Evolutionary conservation across 2,797 vertebrate species (phyloP).

Genomic region (Periparus ater): DNA sequence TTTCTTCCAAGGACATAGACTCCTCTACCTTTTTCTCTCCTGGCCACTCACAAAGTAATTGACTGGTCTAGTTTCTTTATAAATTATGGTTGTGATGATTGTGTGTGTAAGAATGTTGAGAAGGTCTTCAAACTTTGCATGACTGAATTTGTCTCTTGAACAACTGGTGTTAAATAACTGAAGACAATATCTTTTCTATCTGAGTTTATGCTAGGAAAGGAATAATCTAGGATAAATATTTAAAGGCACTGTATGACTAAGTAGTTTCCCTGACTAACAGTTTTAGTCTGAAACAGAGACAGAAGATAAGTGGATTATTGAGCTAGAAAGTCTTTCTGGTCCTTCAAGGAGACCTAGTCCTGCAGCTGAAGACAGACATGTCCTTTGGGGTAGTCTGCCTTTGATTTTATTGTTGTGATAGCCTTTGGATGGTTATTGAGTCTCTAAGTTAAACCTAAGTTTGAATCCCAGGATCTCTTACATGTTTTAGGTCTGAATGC

Average conservation of each 20-base stretch:
- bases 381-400: not conserved
- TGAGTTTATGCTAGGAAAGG: not conserved
- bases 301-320: conserved; percentile 43
- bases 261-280: not conserved
- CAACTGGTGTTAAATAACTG: not conserved
- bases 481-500: not conserved
- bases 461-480: not conserved
- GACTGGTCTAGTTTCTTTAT: not conserved
- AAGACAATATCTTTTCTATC: not conserved
- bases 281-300: conserved; percentile 23
- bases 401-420: not conserved
- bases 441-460: not conserved
- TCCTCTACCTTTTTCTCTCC: not conserved
- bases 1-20: not conserved
- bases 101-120: not conserved
- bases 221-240: not conserved
- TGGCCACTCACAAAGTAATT: not conserved
- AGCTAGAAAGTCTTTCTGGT: conserved; percentile 10
- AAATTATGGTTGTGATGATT: not conserved
- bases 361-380: not conserved
- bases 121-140: not conserved
- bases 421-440: not conserved
- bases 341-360: conserved; percentile 23
- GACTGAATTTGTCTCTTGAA: not conserved
- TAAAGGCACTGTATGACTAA: not conserved